Evolutionary conservation across 2,113 vertebrate genomes (phyloP), one percentile per base, ranked within the genome.

Genomic region (Alethe castanea): DNA sequence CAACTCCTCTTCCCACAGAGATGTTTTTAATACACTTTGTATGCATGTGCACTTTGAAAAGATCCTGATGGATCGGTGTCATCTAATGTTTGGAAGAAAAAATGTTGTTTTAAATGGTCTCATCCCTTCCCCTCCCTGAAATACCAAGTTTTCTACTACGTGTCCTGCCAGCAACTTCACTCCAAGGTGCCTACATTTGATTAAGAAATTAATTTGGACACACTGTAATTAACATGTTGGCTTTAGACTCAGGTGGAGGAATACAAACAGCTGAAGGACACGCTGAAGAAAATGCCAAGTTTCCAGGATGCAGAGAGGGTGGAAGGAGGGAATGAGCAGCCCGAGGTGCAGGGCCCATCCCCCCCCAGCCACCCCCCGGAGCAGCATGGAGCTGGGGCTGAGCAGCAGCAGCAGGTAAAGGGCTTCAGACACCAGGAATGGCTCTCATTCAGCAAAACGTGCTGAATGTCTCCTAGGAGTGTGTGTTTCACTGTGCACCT

Each of bases 171-270:
- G 47, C 42, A 9, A 24, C 35, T 59, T 76, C 53, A 38, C 73
- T 66, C 33, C 13, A 12, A 95, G 65, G 66, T 65, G 73, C 24
- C 62, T 72, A 2, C 12, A 0, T 82, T 71, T 77, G 59, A 35
- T 67, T 48, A 31, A 72, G 47, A 35, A 69, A 73, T 76, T 47
- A 45, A 24, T 90, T 69, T 79, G 72, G 80, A 48, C 53, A 22
- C 31, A 0, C 12, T 62, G 0, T 93, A 92, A 97, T 96, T 90
- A 77, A 85, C 42, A 5, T 95, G 77, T 91, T 85, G 78, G 64
- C 94, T 97, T 91, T 89, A 99, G 99, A 98, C 97, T 81, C 99
- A 99, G 97, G 98, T 99, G 81, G 98, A 99, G 80, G 98, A 99
- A 92, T 99, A 98, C 96, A 99, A 98, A 85, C 98, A 99, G 73